These are phyloP conservation scores for Rousettus madagascariensis DNA, from an alignment of 2,797 vertebrate genomes.

Conservation along the genomic window DNA sequence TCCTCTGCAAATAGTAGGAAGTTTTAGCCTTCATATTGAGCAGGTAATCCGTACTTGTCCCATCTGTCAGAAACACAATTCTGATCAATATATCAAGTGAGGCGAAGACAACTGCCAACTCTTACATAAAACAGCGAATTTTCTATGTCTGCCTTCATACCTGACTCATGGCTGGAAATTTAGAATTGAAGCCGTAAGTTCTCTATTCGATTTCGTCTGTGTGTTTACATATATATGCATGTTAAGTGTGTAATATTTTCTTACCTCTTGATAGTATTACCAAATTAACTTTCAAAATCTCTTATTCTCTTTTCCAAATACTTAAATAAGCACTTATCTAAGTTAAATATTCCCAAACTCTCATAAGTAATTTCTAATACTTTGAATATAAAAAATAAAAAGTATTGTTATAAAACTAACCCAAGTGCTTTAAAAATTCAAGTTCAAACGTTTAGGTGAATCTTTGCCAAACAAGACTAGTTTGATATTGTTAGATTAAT, in stretches of 20 bases:
- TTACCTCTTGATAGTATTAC: not conserved
- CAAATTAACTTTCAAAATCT: not conserved
- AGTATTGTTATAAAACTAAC: not conserved
- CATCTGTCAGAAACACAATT: not conserved
- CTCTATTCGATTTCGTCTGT: not conserved
- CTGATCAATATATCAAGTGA: not conserved
- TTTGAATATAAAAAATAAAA: not conserved
- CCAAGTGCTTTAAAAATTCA: constrained; percentile 3
- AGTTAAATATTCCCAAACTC: not conserved
- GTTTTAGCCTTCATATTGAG: not conserved
- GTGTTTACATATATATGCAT: not conserved
- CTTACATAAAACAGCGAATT: not conserved
- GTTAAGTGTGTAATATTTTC: not conserved
- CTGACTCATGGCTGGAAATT: not conserved
- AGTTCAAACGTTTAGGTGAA: not conserved
- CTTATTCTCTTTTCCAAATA: not conserved
- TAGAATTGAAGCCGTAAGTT: not conserved
- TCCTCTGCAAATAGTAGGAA: not conserved
- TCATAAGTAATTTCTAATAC: not conserved
- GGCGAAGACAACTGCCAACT: not conserved
- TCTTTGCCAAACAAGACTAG: not conserved
- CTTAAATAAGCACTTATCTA: not conserved
- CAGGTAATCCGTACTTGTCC: not conserved
- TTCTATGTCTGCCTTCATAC: not conserved
- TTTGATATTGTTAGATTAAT: constrained; percentile 2